Evolutionary conservation across 1,140 invertebrate genomes (phyloP).

Genomic region (Macrotrachela quadricornifera): DNA sequence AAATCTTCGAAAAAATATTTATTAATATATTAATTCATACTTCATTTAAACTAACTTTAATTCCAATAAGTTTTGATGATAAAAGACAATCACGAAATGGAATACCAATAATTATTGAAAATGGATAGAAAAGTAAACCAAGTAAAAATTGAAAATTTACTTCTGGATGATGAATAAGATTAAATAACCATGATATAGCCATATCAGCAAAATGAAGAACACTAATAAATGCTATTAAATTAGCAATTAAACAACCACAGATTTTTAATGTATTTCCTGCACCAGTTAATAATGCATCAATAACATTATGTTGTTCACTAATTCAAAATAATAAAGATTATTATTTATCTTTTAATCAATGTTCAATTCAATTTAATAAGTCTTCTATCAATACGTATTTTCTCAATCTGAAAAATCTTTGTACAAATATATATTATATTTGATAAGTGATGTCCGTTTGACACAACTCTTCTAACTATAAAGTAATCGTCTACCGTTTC

Average conservation of each 20-base stretch:
- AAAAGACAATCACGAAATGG: no score
- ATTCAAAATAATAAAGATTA: neutral
- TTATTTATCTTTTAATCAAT: no score
- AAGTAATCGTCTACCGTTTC: no score
- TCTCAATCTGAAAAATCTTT: no score
- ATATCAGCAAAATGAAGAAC: conserved; percentile 13
- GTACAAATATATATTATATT: no score
- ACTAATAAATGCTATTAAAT: conserved; percentile 10
- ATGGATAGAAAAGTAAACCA: conserved; percentile 7
- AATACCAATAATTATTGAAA: conserved; percentile 7
- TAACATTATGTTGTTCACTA: conserved; percentile 1
- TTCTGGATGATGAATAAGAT: no score
- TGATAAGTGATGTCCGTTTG: no score
- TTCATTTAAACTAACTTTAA: no score
- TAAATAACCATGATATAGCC: conserved; percentile 13
- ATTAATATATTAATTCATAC: neutral
- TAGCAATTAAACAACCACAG: conserved; percentile 7
- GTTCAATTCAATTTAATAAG: no score
- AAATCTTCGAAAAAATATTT: neutral
- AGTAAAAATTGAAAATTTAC: neutral
- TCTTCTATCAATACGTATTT: no score
- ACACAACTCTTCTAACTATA: no score
- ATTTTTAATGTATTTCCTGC: neutral
- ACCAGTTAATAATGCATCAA: conserved; percentile 5
- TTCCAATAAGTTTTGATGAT: no score